Evolutionary conservation across 1,140 invertebrate genomes (phyloP).

Genomic region (Thaumetopoea pityocampa): DNA sequence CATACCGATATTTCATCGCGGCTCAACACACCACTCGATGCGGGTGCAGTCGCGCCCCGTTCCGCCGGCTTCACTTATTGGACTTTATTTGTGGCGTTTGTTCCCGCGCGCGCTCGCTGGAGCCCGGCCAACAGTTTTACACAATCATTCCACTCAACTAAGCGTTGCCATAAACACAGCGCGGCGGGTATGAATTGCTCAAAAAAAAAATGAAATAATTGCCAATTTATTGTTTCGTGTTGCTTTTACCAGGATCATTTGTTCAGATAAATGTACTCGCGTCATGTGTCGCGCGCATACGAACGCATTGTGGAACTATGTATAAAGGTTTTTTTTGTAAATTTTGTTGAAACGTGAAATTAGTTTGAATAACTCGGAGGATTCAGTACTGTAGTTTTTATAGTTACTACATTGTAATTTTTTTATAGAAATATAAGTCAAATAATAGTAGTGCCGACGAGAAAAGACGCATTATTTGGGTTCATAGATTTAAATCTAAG

Average conservation of each 20-base stretch:
- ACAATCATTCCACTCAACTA: slow-evolving; percentile 75
- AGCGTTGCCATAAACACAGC: slow-evolving; percentile 71
- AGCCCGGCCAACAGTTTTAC: slow-evolving; percentile 69
- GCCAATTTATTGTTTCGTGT: slow-evolving; percentile 48
- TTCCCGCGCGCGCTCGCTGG: slow-evolving; percentile 48
- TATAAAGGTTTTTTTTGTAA: not conserved
- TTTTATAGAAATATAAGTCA: no score
- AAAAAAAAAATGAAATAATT: slow-evolving; percentile 70
- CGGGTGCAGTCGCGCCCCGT: slow-evolving; percentile 16
- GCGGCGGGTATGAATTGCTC: slow-evolving; percentile 70
- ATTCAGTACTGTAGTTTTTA: no score
- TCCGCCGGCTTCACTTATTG: slow-evolving; percentile 52
- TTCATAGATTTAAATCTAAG: no score
- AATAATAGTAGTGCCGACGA: no score
- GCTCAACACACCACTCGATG: slow-evolving; percentile 17
- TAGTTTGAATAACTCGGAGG: no score
- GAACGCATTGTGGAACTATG: no score
- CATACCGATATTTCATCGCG: slow-evolving; percentile 18
- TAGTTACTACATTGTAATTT: no score
- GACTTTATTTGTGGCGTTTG: slow-evolving; percentile 70
- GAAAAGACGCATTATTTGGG: no score
- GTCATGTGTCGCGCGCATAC: no score
- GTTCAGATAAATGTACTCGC: no score
- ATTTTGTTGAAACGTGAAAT: not conserved
- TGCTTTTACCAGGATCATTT: no score